These are phyloP conservation scores for Xestia xanthographa DNA, from an alignment of 2,888 invertebrate species.

Conservation along the genomic window DNA sequence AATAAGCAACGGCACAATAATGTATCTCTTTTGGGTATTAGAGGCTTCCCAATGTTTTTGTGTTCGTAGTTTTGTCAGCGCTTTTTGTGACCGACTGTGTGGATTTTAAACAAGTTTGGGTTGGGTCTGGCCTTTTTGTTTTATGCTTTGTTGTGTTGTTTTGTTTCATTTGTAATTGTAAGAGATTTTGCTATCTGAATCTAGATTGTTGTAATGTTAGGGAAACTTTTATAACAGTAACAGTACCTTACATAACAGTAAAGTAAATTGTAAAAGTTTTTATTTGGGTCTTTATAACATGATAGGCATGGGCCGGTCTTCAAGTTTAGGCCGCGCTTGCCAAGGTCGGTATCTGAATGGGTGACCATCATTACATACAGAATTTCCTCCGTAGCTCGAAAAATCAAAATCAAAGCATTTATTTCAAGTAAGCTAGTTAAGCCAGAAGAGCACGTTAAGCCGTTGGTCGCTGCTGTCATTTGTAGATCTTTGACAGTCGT, in stretches of 20 bases:
- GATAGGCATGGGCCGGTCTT: too few relatives aligned
- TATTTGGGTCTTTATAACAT: neutral
- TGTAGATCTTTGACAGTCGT: too few relatives aligned
- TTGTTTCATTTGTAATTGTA: slow-evolving; percentile 18
- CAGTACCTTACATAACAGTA: too few relatives aligned
- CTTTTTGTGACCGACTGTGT: slow-evolving; percentile 42
- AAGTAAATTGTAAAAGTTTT: neutral
- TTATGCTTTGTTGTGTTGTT: slow-evolving; percentile 3
- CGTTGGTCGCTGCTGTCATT: too few relatives aligned
- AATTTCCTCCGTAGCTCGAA: too few relatives aligned
- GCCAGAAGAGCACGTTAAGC: too few relatives aligned
- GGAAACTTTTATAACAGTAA: too few relatives aligned
- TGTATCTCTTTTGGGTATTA: slow-evolving; percentile 59
- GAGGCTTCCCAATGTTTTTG: slow-evolving; percentile 54
- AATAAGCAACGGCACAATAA: slow-evolving; percentile 66
- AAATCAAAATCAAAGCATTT: too few relatives aligned
- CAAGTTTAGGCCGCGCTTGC: too few relatives aligned
- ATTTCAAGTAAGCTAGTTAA: too few relatives aligned
- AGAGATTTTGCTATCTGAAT: neutral
- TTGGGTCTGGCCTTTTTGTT: slow-evolving; percentile 10
- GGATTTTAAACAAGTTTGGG: slow-evolving; percentile 38
- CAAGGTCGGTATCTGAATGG: too few relatives aligned
- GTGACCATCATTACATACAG: too few relatives aligned
- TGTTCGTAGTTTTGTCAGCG: slow-evolving; percentile 53
- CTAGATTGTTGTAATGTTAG: neutral